Evolutionary conservation across 2,797 vertebrate genomes (phyloP).

Genomic region (Coracias cyanogaster): DNA sequence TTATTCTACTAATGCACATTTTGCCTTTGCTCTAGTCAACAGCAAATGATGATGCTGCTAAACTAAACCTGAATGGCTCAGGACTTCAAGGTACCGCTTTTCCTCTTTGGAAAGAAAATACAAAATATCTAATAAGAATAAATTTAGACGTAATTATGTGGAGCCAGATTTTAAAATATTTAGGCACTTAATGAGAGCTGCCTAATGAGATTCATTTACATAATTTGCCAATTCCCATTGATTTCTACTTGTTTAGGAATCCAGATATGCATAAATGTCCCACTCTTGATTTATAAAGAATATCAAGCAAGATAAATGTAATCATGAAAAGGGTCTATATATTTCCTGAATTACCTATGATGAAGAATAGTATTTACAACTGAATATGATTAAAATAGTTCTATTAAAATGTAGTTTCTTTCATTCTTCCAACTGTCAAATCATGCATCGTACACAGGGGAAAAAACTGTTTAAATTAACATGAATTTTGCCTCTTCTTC

Average conservation of each 20-base stretch:
- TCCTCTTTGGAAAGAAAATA: background rate
- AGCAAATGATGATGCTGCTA: background rate
- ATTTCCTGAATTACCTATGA: background rate
- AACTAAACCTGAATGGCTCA: background rate
- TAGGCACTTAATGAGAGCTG: background rate
- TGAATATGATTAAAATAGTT: background rate
- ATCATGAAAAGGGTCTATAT: background rate
- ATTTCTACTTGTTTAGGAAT: background rate
- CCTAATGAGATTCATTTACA: background rate
- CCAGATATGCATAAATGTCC: background rate
- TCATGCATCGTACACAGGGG: accelerated
- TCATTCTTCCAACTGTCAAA: background rate
- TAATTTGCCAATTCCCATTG: background rate
- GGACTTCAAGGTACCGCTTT: background rate
- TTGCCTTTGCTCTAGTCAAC: background rate
- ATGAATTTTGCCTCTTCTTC: background rate
- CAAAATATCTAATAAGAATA: background rate
- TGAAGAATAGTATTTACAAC: background rate
- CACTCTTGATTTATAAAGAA: background rate
- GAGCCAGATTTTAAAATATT: background rate
- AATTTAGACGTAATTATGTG: background rate
- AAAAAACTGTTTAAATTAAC: background rate
- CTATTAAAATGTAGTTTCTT: background rate
- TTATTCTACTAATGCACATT: background rate
- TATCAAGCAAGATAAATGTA: background rate